Evolutionary conservation across 2,113 vertebrate genomes (phyloP).

Genomic region (Prochilodus magdalenae): DNA sequence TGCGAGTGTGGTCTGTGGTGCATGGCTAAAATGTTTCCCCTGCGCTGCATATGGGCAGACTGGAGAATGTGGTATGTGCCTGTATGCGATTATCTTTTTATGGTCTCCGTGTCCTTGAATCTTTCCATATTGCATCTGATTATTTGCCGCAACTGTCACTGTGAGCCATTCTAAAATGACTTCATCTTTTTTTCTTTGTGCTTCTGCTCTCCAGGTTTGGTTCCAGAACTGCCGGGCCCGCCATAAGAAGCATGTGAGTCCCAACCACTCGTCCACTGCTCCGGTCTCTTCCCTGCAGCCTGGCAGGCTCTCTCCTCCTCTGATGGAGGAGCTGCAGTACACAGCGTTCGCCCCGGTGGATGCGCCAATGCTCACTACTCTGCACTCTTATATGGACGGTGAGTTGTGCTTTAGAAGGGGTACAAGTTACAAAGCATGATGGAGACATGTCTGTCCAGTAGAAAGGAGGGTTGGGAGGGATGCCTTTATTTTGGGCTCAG

Average conservation of each 20-base stretch:
- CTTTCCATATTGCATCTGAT: no score
- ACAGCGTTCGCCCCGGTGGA: constrained; percentile 88
- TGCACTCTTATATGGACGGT: constrained; percentile 97
- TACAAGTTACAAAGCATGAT: background rate
- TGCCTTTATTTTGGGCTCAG: background rate
- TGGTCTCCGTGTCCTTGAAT: no score
- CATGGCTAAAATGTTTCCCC: no score
- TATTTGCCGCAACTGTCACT: no score
- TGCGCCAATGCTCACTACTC: constrained; percentile 85
- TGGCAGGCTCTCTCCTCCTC: constrained; percentile 85
- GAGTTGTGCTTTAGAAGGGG: constrained; percentile 54
- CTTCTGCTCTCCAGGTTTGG: constrained; percentile 84
- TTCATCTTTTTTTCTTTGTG: background rate
- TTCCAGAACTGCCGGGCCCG: constrained; percentile 98
- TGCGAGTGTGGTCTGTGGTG: no score
- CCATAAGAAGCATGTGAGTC: constrained; percentile 94
- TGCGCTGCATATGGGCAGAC: no score
- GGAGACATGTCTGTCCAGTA: background rate
- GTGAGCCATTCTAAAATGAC: no score
- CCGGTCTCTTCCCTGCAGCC: constrained; percentile 81
- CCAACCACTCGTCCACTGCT: constrained; percentile 80
- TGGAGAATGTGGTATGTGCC: no score
- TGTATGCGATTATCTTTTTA: no score
- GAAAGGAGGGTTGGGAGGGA: background rate
- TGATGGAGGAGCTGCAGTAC: constrained; percentile 92